Conservation (phyloP, 2,797 vertebrate genomes). For the Premnoplex brunnescens region DNA sequence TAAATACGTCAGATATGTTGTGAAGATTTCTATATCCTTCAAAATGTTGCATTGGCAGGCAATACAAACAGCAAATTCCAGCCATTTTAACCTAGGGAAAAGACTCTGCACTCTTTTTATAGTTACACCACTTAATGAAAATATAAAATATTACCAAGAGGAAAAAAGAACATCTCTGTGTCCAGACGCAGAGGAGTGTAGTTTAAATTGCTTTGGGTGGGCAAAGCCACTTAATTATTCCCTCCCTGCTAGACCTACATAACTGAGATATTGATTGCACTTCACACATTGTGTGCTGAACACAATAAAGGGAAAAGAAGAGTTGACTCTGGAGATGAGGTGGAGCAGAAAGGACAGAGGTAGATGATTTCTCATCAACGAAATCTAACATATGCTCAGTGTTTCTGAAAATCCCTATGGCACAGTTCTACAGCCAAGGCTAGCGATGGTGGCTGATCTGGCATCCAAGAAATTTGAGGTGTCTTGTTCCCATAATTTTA, state of each 20-base stretch:
- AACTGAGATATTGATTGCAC: not conserved
- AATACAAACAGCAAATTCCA: not conserved
- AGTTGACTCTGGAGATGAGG: not conserved
- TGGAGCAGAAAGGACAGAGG: not conserved
- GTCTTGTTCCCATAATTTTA: not conserved
- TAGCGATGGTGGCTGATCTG: not conserved
- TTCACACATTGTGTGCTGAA: not conserved
- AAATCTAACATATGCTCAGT: not conserved
- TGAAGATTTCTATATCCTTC: not conserved
- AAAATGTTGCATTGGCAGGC: not conserved
- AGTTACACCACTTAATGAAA: not conserved
- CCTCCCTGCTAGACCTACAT: not conserved
- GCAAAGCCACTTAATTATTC: not conserved
- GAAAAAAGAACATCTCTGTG: not conserved
- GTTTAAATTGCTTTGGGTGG: not conserved
- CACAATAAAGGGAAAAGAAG: not conserved
- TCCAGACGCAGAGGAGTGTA: not conserved
- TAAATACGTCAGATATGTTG: fast-evolving
- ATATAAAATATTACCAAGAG: not conserved
- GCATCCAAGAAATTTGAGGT: not conserved
- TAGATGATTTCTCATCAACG: not conserved
- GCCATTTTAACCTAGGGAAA: not conserved
- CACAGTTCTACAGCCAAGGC: not conserved
- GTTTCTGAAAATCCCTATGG: not conserved
- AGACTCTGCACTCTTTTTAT: not conserved